Conservation (phyloP, 1,140 invertebrate species). For the Drosophila pallidifrons region DNA sequence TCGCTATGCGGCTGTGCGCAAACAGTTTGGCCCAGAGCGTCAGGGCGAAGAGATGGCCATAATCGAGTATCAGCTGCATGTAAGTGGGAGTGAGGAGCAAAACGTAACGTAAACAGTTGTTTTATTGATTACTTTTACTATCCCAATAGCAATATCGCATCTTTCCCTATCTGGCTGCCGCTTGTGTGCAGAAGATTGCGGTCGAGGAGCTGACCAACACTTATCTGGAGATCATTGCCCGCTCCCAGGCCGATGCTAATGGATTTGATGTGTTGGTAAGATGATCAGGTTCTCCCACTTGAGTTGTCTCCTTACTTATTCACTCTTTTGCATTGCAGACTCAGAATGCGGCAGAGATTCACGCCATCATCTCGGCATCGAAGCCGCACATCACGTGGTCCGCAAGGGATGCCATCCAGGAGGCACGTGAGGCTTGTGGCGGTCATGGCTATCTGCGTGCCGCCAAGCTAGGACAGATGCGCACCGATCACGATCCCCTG, state of each 20-base stretch:
- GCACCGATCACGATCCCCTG: conserved; percentile 96
- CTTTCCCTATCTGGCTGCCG: conserved; percentile 94
- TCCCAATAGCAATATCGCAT: conserved; percentile 94
- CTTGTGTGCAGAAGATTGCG: conserved; percentile 92
- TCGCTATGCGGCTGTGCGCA: conserved; percentile 94
- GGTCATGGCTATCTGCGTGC: conserved; percentile 89
- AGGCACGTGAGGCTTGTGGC: conserved; percentile 94
- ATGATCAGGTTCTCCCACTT: not conserved
- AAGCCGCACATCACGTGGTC: conserved; percentile 96
- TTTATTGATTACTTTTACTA: not conserved
- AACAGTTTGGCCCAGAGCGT: conserved; percentile 93
- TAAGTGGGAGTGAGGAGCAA: conserved; percentile 78
- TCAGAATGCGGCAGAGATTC: conserved; percentile 93
- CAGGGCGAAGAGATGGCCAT: conserved; percentile 91
- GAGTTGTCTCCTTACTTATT: too few species aligned
- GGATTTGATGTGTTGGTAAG: conserved; percentile 87
- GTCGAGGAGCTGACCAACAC: conserved; percentile 86
- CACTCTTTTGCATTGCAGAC: conserved; percentile 84
- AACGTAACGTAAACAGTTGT: not conserved
- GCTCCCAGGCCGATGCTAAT: conserved; percentile 86
- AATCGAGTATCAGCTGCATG: conserved; percentile 95
- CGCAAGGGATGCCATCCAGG: conserved; percentile 93
- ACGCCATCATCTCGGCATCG: conserved; percentile 94
- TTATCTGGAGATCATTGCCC: conserved; percentile 87
- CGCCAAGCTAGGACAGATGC: conserved; percentile 92